These are phyloP conservation scores for Tupiocoris notatus DNA, from an alignment of 2,888 invertebrate genomes.

Conservation along the genomic window DNA sequence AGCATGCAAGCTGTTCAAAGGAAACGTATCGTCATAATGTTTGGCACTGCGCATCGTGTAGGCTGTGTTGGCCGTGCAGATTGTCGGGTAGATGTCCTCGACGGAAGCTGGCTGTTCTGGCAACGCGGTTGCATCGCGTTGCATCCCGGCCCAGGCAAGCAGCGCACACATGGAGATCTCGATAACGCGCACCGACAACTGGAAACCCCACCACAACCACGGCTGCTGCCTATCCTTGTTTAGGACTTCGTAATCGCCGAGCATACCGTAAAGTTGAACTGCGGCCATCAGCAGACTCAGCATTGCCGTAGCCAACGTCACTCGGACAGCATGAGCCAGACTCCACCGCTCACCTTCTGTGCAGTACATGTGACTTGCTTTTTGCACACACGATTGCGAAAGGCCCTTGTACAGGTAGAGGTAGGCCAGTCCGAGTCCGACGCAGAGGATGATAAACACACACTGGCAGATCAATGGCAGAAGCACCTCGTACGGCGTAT, in stretches of 20 bases:
- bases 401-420: slow-evolving; percentile 77
- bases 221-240: slow-evolving; percentile 56
- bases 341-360: slow-evolving; percentile 55
- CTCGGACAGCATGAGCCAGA: slow-evolving; percentile 82
- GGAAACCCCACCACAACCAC: slow-evolving; percentile 92
- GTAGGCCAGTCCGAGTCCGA: slow-evolving; percentile 80
- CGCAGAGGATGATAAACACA: slow-evolving; percentile 80
- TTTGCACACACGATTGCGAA: slow-evolving; percentile 58
- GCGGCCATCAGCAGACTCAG: slow-evolving; percentile 79
- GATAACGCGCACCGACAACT: slow-evolving; percentile 77
- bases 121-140: slow-evolving; percentile 52
- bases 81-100: slow-evolving; percentile 58
- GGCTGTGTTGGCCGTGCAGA: slow-evolving; percentile 55
- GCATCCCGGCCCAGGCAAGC: slow-evolving; percentile 81
- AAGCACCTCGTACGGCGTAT: slow-evolving; percentile 49
- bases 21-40: slow-evolving; percentile 70
- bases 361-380: slow-evolving; percentile 53
- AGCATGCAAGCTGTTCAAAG: slow-evolving; percentile 57
- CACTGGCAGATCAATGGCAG: slow-evolving; percentile 78
- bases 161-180: slow-evolving; percentile 85
- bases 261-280: slow-evolving; percentile 69
- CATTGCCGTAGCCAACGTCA: slow-evolving; percentile 82
- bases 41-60: slow-evolving; percentile 76
- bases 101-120: slow-evolving; percentile 53
- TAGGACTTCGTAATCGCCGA: slow-evolving; percentile 53